These are phyloP conservation scores for Neoascia interrupta DNA, from an alignment of 2,888 invertebrate species.

Conservation along the genomic window DNA sequence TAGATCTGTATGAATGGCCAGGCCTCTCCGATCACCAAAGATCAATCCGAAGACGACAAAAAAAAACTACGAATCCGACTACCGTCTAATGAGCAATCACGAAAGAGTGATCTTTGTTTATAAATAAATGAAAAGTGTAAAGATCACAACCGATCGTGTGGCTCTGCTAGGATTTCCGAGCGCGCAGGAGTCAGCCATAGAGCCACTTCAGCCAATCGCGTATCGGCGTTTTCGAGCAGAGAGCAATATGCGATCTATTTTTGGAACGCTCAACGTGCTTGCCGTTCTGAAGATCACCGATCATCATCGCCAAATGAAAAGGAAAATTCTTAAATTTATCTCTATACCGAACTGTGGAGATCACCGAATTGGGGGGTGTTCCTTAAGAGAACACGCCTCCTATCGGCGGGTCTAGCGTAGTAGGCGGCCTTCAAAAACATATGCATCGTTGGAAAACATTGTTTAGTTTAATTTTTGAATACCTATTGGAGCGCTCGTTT, in stretches of 20 bases:
- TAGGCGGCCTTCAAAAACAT: conserved; percentile 11
- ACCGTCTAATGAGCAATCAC: conserved; percentile 62
- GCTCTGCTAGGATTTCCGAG: conserved; percentile 10
- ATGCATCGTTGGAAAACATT: conserved; percentile 37
- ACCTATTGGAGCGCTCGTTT: conserved; percentile 43
- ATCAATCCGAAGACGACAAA: conserved; percentile 46
- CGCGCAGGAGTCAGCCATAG: conserved; percentile 48
- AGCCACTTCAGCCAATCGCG: conserved; percentile 34
- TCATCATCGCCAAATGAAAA: conserved; percentile 30
- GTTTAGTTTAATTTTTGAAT: conserved; percentile 44
- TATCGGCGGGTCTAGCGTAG: conserved; percentile 8
- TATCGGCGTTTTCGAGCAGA: conserved; percentile 20
- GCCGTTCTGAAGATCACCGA: conserved; percentile 28
- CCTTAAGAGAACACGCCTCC: conserved; percentile 29
- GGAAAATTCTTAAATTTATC: conserved; percentile 23
- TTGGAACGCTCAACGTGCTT: conserved; percentile 41
- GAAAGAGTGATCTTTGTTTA: conserved; percentile 65
- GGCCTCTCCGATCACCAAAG: conserved; percentile 55
- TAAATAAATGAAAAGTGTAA: conserved; percentile 59
- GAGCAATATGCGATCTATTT: conserved; percentile 51
- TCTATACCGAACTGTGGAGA: not conserved
- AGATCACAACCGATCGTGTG: conserved; percentile 34
- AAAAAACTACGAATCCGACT: conserved; percentile 37
- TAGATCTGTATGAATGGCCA: conserved; percentile 60
- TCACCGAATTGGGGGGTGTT: conserved; percentile 14